Evolutionary conservation across 35 echinoderm and acorn worm species (phyloP), one percentile per base, ranked within the genome.

Genomic region (Eucidaris tribuloides): DNA sequence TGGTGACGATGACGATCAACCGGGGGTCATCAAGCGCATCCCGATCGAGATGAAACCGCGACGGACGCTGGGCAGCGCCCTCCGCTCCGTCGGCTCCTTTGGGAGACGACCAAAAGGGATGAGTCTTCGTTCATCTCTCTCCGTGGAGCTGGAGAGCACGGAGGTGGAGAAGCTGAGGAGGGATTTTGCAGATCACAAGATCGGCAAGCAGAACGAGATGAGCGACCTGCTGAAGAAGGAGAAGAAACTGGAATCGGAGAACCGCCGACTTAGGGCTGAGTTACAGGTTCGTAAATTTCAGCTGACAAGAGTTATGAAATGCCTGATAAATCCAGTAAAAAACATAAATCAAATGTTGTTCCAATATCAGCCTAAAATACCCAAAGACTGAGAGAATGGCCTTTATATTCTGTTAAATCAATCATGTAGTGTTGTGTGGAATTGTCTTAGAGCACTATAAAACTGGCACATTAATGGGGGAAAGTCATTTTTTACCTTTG

Each of bases 191-290:
- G 93, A 90, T 82, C 93, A 81, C 71, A 93, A 99, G 52, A 90
- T 93, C 42, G 85, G 91, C 59, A 93, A 93, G 32, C 86, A 99
- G 88, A 90, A 84, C 50, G 96, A 99, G 79, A 90, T 93, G 91
- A 81, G 83, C 7, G 96, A 99, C 62, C 71, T 92, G 24, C 42
- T 87, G 37, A 99, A 99, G 80, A 99, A 93, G 61, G 86, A 93
- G 42, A 89, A 99, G 78, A 99, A 99, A 54, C 52, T 99, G 79
- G 96, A 99, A 81, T 93, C 87, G 46, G 96, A 99, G 50, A 99
- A 93, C 45, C 68, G 90, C 78, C 55, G 96, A 62, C 46, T 99
- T 14, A 45, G 96, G 37, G 91, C 96, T 54, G 96, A 99, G 46
- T 76, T 99, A 70, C 96, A 99, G 91, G 96, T 99, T 42, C 7